Conservation (phyloP, 1,140 invertebrate species). For the Agrilus planipennis region DNA sequence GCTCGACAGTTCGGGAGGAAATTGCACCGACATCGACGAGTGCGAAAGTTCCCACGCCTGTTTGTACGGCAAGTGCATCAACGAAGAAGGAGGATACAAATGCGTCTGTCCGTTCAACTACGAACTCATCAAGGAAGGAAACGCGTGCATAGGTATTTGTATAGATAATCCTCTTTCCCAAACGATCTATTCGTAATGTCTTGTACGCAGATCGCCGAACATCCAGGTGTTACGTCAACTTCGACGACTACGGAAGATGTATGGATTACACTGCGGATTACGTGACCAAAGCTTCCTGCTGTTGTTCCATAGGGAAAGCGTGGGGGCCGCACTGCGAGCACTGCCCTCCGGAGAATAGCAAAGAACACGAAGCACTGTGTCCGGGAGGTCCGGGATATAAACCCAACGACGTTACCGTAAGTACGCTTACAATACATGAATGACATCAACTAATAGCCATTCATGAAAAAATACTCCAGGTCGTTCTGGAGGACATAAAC, state of each 20-base stretch:
- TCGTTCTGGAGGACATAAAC: conserved; percentile 70
- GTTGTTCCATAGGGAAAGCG: conserved; percentile 71
- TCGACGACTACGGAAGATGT: conserved; percentile 37
- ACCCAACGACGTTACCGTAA: conserved; percentile 67
- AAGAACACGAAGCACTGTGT: conserved; percentile 67
- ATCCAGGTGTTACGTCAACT: conserved; percentile 63
- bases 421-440: conserved; percentile 33
- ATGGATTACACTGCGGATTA: conserved; percentile 43
- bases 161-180: background rate
- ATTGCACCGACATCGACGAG: conserved; percentile 68
- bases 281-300: conserved; percentile 70
- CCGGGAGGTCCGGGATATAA: conserved; percentile 74
- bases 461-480: no score
- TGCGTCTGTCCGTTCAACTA: conserved; percentile 65
- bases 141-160: conserved; percentile 65
- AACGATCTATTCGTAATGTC: background rate
- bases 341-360: conserved; percentile 58
- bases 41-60: conserved; percentile 56
- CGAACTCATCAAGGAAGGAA: conserved; percentile 55
- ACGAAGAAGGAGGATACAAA: conserved; percentile 66
- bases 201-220: conserved; percentile 55
- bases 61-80: conserved; percentile 65
- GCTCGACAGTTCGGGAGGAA: conserved; percentile 54
- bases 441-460: no score
- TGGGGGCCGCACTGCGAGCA: conserved; percentile 76